Evolutionary conservation across 2,797 vertebrate genomes (phyloP).

Genomic region (Melanotaenia pygmaea): DNA sequence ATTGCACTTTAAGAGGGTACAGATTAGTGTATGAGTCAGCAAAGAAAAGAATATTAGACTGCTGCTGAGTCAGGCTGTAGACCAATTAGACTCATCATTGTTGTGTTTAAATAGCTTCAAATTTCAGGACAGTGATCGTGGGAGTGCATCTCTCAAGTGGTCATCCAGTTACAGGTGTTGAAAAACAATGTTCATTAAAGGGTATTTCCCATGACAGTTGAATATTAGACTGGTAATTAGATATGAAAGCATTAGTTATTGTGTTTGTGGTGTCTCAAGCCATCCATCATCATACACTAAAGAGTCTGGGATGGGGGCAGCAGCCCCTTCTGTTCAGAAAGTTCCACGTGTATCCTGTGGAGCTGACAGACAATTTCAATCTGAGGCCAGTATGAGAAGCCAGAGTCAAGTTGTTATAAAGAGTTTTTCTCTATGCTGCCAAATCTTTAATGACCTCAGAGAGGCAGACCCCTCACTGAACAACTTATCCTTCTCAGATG

Average conservation of each 20-base stretch:
- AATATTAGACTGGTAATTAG: constrained; percentile 77
- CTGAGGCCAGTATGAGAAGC: constrained; percentile 55
- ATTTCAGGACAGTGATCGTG: constrained; percentile 39
- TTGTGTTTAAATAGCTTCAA: constrained; percentile 58
- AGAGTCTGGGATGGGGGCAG: constrained; percentile 43
- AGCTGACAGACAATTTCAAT: constrained; percentile 56
- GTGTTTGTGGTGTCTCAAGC: constrained; percentile 62
- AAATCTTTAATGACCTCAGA: constrained; percentile 66
- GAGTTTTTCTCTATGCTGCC: constrained; percentile 39
- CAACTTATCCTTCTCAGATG: constrained; percentile 45
- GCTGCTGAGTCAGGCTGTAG: constrained; percentile 39
- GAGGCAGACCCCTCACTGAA: constrained; percentile 45
- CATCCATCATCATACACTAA: constrained; percentile 70
- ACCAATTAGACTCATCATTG: constrained; percentile 47
- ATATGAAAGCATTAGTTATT: constrained; percentile 75
- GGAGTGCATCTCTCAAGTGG: constrained; percentile 61
- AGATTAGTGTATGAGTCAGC: constrained; percentile 23
- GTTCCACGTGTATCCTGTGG: constrained; percentile 38
- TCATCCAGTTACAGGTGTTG: constrained; percentile 55
- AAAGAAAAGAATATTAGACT: constrained; percentile 18
- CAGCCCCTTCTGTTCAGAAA: constrained; percentile 54
- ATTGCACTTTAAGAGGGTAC: background rate
- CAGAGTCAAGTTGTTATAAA: constrained; percentile 59
- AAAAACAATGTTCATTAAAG: constrained; percentile 67
- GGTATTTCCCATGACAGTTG: constrained; percentile 73